Conservation (phyloP, 2,888 invertebrate species). For the Drosophila melanosoma region DNA sequence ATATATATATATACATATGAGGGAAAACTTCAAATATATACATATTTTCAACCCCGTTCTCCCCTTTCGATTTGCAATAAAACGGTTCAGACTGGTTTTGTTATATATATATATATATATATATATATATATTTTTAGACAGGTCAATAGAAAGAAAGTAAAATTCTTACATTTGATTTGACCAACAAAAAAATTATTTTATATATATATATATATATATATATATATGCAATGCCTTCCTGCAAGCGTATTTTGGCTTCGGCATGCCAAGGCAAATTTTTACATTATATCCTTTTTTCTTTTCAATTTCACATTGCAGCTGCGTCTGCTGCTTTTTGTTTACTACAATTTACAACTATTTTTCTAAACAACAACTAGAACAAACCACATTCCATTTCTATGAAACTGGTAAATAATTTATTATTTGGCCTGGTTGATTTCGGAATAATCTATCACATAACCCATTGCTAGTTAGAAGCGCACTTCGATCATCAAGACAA, state of each 20-base stretch:
- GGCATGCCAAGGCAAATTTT: constrained; percentile 7
- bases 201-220: neutral
- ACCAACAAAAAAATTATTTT: neutral
- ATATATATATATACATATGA: neutral
- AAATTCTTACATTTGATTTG: neutral
- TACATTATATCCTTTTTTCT: neutral
- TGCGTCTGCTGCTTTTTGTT: constrained; percentile 15
- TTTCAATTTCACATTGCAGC: neutral
- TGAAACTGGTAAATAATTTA: neutral
- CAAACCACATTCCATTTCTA: neutral
- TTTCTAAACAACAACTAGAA: neutral
- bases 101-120: too few relatives aligned
- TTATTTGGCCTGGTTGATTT: neutral
- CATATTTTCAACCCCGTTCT: neutral
- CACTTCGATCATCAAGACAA: neutral
- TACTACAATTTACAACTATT: neutral
- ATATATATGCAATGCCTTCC: neutral
- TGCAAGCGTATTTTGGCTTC: constrained; percentile 13
- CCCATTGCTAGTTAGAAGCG: neutral
- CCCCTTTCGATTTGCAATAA: neutral
- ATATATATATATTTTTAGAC: too few relatives aligned
- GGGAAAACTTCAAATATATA: neutral
- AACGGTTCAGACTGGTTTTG: too few relatives aligned
- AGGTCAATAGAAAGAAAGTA: neutral
- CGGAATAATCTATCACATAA: neutral